Conservation (phyloP, 2,888 invertebrate species). For the Trissolcus japonicus region DNA sequence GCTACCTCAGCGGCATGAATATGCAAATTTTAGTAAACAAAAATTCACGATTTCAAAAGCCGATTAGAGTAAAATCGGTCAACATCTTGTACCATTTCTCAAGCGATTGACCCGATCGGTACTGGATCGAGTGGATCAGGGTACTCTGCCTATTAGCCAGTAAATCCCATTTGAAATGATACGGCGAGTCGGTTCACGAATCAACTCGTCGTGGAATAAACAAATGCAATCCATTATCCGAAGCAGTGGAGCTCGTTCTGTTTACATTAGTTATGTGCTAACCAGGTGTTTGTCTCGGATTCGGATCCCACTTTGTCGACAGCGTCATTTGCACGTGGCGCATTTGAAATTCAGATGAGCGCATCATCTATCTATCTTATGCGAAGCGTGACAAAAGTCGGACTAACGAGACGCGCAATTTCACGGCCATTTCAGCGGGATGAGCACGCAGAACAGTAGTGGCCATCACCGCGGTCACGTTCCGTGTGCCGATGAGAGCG, state of each 20-base stretch:
- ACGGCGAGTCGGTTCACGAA: conserved; percentile 6
- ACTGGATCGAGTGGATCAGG: conserved; percentile 3
- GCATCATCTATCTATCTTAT: conserved; percentile 37
- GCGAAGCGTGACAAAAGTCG: conserved; percentile 51
- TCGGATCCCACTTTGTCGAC: conserved; percentile 16
- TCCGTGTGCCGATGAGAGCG: conserved; percentile 32
- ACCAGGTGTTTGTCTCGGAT: conserved; percentile 29
- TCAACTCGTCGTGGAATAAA: conserved; percentile 27
- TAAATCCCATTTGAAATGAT: conserved; percentile 18
- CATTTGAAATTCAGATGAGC: conserved; percentile 51
- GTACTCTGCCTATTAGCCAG: conserved; percentile 5
- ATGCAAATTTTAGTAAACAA: not conserved
- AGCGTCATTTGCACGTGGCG: conserved; percentile 35
- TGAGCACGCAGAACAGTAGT: conserved; percentile 44
- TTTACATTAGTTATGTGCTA: conserved; percentile 8
- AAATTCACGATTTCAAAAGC: too few relatives aligned
- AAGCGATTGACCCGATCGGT: conserved; percentile 20
- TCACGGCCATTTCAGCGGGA: conserved; percentile 28
- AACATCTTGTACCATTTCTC: conserved; percentile 13
- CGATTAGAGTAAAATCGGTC: not conserved
- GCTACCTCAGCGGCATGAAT: too few relatives aligned
- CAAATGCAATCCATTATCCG: conserved; percentile 30
- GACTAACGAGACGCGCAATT: conserved; percentile 52
- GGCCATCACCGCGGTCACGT: conserved; percentile 40
- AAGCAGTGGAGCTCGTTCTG: conserved; percentile 2